Percentiles rank a stretch among this genome's conserved stretches.
Conservation (phyloP, 2,888 invertebrate species). For the Anodontia alba region DNA sequence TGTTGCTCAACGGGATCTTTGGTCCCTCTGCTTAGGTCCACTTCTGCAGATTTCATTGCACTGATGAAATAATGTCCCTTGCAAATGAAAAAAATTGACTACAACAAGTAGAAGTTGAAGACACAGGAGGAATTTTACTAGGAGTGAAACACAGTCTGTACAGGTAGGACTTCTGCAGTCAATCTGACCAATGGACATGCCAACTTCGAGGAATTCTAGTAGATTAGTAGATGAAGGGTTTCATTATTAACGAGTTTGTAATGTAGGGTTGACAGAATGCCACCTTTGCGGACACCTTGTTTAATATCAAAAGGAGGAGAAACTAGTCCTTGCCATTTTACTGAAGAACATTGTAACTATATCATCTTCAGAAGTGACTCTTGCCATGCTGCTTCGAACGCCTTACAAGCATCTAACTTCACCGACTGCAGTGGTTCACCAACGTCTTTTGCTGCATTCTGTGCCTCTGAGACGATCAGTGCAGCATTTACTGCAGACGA, state of each 20-base stretch:
- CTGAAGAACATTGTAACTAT: not conserved
- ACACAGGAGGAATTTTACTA: not conserved
- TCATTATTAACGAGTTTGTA: too few species aligned
- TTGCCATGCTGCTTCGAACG: constrained; percentile 3
- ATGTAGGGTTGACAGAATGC: too few species aligned
- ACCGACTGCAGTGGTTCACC: not conserved
- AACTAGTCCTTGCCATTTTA: not conserved
- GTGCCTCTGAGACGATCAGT: not conserved
- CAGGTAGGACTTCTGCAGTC: too few species aligned
- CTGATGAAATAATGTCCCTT: not conserved
- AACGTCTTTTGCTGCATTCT: not conserved
- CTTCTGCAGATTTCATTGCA: not conserved
- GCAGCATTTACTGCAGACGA: constrained; percentile 6
- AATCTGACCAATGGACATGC: not conserved
- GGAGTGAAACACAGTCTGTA: not conserved
- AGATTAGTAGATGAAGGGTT: not conserved
- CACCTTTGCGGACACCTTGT: not conserved
- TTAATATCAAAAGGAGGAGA: not conserved
- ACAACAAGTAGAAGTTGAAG: not conserved
- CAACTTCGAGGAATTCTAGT: not conserved
- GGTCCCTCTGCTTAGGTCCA: not conserved
- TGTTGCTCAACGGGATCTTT: too few species aligned
- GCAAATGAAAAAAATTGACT: not conserved
- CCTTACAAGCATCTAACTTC: not conserved
- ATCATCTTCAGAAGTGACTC: not conserved